Percentiles rank a stretch among this genome's conserved stretches.
Conservation (phyloP, 2,888 invertebrate genomes). For the Tiliacea aurago region DNA sequence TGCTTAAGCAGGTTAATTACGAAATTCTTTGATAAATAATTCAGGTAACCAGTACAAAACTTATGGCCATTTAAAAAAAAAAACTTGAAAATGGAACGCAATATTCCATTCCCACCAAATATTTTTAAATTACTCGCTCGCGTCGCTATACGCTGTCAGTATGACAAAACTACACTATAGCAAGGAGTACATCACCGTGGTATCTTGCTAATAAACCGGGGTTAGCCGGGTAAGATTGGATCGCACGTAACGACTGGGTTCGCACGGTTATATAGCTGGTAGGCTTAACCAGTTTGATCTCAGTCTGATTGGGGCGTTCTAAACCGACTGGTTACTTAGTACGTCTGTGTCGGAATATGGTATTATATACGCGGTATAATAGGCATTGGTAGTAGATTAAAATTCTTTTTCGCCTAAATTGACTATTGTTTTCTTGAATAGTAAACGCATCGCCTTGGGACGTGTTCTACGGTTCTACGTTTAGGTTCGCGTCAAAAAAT, state of each 20-base stretch:
- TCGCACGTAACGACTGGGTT: conserved; percentile 61
- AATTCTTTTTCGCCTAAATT: conserved; percentile 2
- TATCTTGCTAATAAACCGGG: conserved; percentile 64
- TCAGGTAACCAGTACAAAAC: too few relatives aligned
- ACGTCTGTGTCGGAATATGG: conserved; percentile 21
- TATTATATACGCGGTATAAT: conserved; percentile 5
- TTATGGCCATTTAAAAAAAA: not conserved
- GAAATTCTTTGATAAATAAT: not conserved
- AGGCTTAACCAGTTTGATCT: conserved; percentile 63
- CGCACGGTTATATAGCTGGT: conserved; percentile 56
- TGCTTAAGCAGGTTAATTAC: not conserved
- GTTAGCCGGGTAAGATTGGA: conserved; percentile 61
- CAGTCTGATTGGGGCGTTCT: conserved; percentile 54
- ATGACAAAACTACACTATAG: conserved; percentile 19
- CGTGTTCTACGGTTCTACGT: too few relatives aligned
- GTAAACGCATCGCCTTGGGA: not conserved
- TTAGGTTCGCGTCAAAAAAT: too few relatives aligned
- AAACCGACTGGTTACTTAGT: conserved; percentile 41
- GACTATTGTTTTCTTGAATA: not conserved
- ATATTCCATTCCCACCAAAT: not conserved
- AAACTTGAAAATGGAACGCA: not conserved
- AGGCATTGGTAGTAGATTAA: not conserved
- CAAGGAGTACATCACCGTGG: conserved; percentile 55
- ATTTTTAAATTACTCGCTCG: not conserved
- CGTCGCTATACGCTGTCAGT: conserved; percentile 20